These are phyloP conservation scores for Porites cylindrica DNA, from an alignment of 92 coral and sea anemone species.

Conservation along the genomic window DNA sequence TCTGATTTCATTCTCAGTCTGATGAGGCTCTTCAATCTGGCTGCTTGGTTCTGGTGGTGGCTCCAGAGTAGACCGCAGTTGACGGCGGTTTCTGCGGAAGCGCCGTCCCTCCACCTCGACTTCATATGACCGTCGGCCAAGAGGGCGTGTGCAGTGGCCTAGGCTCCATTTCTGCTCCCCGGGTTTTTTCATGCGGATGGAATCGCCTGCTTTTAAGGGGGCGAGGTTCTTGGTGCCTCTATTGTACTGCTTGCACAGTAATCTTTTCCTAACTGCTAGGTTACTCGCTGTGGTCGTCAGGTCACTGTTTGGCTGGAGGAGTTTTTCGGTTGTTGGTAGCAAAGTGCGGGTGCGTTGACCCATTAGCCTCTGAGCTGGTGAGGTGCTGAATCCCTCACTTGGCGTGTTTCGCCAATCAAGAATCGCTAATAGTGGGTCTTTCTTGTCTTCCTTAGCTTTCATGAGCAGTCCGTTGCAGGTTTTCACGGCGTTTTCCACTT, in stretches of 20 bases:
- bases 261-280: not conserved
- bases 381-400: conserved; percentile 58
- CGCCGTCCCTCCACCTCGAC: conserved; percentile 51
- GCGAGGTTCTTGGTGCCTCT: conserved; percentile 39
- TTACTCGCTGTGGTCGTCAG: too few relatives aligned
- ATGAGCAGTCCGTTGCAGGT: not conserved
- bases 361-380: conserved; percentile 56
- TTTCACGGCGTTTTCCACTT: conserved; percentile 33
- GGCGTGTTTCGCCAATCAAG: conserved; percentile 55
- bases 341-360: conserved; percentile 50
- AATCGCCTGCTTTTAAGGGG: conserved; percentile 42
- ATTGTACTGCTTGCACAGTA: conserved; percentile 52
- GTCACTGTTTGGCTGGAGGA: too few relatives aligned
- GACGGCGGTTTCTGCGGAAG: conserved; percentile 58
- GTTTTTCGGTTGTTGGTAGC: conserved; percentile 24
- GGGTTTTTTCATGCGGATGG: conserved; percentile 48
- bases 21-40: conserved; percentile 40
- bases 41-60: conserved; percentile 36
- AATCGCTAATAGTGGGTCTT: conserved; percentile 52
- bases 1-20: not conserved
- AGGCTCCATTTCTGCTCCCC: conserved; percentile 53
- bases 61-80: conserved; percentile 53
- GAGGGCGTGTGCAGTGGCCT: too few relatives aligned
- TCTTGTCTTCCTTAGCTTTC: conserved; percentile 42
- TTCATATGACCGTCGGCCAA: conserved; percentile 60